Evolutionary conservation across 2,888 invertebrate species (phyloP).

Genomic region (Slavum lentiscoides): DNA sequence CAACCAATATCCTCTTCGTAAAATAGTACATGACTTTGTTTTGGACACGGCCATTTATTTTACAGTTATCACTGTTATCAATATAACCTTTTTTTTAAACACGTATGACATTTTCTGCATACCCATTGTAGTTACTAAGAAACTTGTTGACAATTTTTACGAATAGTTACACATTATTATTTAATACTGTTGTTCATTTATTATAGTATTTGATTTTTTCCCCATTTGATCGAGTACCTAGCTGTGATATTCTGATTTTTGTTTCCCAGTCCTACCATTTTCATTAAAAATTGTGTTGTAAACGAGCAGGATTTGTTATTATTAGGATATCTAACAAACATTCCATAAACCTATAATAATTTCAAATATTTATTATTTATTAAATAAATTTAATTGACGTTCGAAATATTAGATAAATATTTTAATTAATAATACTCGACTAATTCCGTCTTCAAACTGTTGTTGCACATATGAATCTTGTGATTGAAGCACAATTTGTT

Average conservation of each 20-base stretch:
- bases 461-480: slow-evolving; percentile 1
- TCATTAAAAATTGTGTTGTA: slow-evolving; percentile 13
- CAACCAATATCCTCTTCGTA: slow-evolving; percentile 42
- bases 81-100: background rate
- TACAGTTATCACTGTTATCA: background rate
- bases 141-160: slow-evolving; percentile 11
- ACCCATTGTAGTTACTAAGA: background rate
- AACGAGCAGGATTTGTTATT: background rate
- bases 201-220: slow-evolving; percentile 7
- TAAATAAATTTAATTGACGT: background rate
- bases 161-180: slow-evolving; percentile 27
- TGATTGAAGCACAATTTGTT: slow-evolving; percentile 4
- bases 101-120: background rate
- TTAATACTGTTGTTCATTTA: slow-evolving; percentile 24
- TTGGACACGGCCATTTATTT: slow-evolving; percentile 18
- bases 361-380: too few relatives aligned
- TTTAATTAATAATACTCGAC: slow-evolving; percentile 31
- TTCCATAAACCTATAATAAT: background rate
- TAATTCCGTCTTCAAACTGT: background rate
- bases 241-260: slow-evolving; percentile 17
- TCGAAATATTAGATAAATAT: background rate
- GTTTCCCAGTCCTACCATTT: slow-evolving; percentile 3
- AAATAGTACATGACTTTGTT: slow-evolving; percentile 26
- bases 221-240: slow-evolving; percentile 4
- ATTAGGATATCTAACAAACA: background rate